A percentile compares a stretch with the other conserved stretches of the same genome.
phyloP scores from a whole-genome alignment of 2,888 invertebrate species.

The Acronicta alni region DNA sequence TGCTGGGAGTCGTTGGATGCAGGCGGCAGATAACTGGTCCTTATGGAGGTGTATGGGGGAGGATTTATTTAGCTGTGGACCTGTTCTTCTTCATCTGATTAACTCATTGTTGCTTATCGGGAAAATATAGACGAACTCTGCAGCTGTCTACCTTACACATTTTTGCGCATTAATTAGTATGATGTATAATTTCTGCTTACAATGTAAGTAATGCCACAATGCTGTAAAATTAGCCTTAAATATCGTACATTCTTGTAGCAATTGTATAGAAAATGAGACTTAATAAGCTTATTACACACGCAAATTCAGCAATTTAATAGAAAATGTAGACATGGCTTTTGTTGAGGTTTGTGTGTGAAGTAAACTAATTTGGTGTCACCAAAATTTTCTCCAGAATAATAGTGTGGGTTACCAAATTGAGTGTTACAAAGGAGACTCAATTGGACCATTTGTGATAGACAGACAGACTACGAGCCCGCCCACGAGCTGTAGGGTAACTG shows the following conservation, averaged over 20 bases:
- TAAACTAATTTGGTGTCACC: constrained; percentile 29
- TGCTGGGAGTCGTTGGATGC: too few relatives aligned
- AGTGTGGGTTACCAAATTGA: constrained; percentile 50
- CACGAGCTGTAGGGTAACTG: constrained; percentile 26
- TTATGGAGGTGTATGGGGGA: too few relatives aligned
- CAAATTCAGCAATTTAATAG: constrained; percentile 17
- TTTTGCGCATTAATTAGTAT: too few relatives aligned
- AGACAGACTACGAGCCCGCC: constrained; percentile 49
- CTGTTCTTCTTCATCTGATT: too few relatives aligned
- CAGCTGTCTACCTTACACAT: too few relatives aligned
- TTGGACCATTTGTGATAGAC: constrained; percentile 70
- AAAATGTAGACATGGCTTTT: neutral
- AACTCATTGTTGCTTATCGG: too few relatives aligned
- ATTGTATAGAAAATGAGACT: constrained; percentile 26
- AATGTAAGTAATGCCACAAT: constrained; percentile 10
- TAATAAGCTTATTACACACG: constrained; percentile 22
- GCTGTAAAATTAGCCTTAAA: constrained; percentile 13
- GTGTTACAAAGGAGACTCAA: constrained; percentile 62
- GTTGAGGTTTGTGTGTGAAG: constrained; percentile 6
- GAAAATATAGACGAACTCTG: too few relatives aligned
- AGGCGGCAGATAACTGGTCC: too few relatives aligned
- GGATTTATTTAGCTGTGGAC: too few relatives aligned
- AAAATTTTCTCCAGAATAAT: constrained; percentile 53
- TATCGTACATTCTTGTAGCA: constrained; percentile 10
- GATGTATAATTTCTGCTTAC: neutral